Base-by-base conservation (phyloP, 2,888 invertebrate genomes). In the Acronicta aceris region DNA sequence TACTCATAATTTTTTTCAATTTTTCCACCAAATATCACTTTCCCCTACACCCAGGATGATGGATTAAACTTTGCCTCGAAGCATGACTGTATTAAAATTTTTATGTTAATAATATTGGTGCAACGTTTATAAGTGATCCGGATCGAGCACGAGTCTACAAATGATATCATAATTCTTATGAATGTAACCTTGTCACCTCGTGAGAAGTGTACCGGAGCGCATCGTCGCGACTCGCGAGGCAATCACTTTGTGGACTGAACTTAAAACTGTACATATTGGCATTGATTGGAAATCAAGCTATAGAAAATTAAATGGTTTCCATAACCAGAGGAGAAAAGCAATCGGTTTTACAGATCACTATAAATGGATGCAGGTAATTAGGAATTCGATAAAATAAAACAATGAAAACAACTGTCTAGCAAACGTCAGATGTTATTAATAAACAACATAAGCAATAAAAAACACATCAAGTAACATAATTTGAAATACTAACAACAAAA, bases 131-230 rank as follows among this genome's bases (percentile, higher is more conserved):
- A 46, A 45, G 45, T n/a, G 40, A 25, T 40, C 13, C 25, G 48
- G 53, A 41, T 48, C 40, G 48, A 49, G 40, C 30, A 43, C 33
- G 30, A 54, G 40, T 30, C 58, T 47, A 53, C 13, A 30, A 49
- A 57, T 70, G 58, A 66, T 49, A 73, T 70, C 66, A 65, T 67
- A 56, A 59, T 56, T 15, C 45, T 62, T 53, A 57, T 65, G 49
- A 76, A 59, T 66, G 66, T 66, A 65, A 73, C 61, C 71, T 76
- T 73, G 69, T 49, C 36, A 13, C 13, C 13, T 13, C 63, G 70
- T 66, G 66, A 73, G 61, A 70, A 65, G 40, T 59, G 33, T 33
- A 12, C 33, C 33, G 12, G 12, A 5, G 10, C 33, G 21, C 42
- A 47, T 42, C 50, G 27, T 16, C 38, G 46, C 46, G 38, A 16